Evolutionary conservation across 2,113 vertebrate genomes (phyloP).

Genomic region (Mola mola): DNA sequence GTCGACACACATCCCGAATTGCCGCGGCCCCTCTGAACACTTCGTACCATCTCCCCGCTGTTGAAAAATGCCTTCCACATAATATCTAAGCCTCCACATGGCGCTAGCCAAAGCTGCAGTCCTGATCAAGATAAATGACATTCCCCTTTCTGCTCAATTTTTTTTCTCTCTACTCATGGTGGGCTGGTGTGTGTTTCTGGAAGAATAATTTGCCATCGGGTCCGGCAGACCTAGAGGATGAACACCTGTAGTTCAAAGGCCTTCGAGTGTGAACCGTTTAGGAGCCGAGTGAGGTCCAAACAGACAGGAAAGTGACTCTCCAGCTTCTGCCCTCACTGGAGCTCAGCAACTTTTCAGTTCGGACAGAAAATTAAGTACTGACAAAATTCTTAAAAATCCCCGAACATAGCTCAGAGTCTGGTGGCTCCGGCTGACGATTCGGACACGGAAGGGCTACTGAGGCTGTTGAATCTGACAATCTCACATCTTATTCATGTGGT

Average conservation of each 20-base stretch:
- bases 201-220: conserved; percentile 60
- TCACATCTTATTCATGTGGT: too few species aligned
- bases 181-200: conserved; percentile 53
- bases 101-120: conserved; percentile 42
- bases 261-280: conserved; percentile 29
- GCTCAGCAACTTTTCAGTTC: too few species aligned
- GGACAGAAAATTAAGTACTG: too few species aligned
- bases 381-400: too few species aligned
- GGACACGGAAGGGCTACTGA: too few species aligned
- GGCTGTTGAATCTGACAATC: too few species aligned
- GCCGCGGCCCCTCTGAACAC: conserved; percentile 4
- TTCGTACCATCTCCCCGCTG: background rate
- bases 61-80: conserved; percentile 38
- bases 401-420: too few species aligned
- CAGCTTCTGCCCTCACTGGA: conserved; percentile 17
- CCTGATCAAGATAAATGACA: conserved; percentile 63
- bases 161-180: conserved; percentile 18
- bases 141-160: conserved; percentile 19
- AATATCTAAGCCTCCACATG: conserved; percentile 53
- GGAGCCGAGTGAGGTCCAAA: conserved; percentile 14
- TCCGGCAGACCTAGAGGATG: conserved; percentile 50
- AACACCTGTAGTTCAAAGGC: conserved; percentile 64
- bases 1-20: background rate
- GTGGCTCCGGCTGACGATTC: too few species aligned
- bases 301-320: conserved; percentile 32